Evolutionary conservation across 2,113 vertebrate genomes (phyloP), one percentile per base, ranked within the genome.

Genomic region (Halichoeres trimaculatus): DNA sequence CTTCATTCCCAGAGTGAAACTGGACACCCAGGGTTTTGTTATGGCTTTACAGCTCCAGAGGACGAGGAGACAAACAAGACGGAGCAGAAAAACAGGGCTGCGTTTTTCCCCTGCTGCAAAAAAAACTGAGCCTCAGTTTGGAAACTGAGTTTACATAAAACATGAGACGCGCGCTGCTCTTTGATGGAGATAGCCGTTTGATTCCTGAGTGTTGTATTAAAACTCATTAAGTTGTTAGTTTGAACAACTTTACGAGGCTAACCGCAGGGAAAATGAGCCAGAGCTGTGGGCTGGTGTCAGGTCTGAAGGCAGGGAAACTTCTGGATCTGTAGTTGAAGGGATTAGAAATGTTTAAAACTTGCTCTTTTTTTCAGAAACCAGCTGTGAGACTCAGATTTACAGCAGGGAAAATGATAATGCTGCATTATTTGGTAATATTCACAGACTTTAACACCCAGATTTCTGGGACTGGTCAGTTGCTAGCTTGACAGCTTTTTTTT

Each of bases 1-100:
- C 86, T 70, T 87, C 84, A 88, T 91, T 91, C 83, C 85, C 80
- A 88, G 70, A 78, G 71, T 89, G 90, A 90, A 91, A 92, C 88
- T 57, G 81, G 89, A 91, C 78, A 89, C 83, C 53, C 0, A 43
- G 50, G 78, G 79, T 86, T 88, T 90, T 88, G 89, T 90, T 88
- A 38, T 86, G 86, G 88, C 72, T 90, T 88, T 91, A 90, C 77
- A 87, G 88, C 78, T 78, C 81, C 75, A 24, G 70, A 92, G 78
- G 68, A 89, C 78, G 38, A 81, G 80, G 79, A 86, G 79, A 81
- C 80, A 90, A 91, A 87, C 88, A 86, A 81, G 78, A 57, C 22
- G 47, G 61, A 36, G 57, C 55, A 70, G 57, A 61, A 36, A 68
- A 64, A 59, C 47, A 70, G 55, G 67, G 34, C 40, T 4, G 51